These are phyloP conservation scores for Drosophila demipolita DNA, from an alignment of 2,888 invertebrate species.

Conservation along the genomic window DNA sequence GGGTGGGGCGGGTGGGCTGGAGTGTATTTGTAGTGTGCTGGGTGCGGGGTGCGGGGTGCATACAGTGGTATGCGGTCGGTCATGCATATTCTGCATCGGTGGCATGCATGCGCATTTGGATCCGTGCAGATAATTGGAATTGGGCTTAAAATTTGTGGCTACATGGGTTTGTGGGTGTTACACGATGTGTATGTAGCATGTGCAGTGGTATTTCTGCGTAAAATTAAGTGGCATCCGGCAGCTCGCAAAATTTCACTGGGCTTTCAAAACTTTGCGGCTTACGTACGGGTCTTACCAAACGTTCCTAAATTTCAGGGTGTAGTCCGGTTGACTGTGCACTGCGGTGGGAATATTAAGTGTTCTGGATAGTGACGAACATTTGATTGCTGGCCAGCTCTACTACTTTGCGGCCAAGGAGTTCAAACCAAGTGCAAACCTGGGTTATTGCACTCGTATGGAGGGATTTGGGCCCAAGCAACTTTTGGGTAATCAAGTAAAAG, in stretches of 20 bases:
- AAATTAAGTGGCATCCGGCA: slow-evolving; percentile 77
- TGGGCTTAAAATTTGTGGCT: slow-evolving; percentile 78
- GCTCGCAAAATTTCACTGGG: slow-evolving; percentile 73
- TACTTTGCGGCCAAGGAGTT: slow-evolving; percentile 33
- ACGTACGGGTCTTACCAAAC: slow-evolving; percentile 11
- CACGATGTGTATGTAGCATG: slow-evolving; percentile 7
- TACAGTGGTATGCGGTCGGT: slow-evolving; percentile 40
- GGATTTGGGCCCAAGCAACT: slow-evolving; percentile 11
- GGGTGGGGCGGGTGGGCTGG: neutral
- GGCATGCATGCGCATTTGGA: slow-evolving; percentile 64
- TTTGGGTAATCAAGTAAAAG: slow-evolving; percentile 35
- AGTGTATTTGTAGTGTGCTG: neutral
- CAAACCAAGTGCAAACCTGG: slow-evolving; percentile 35
- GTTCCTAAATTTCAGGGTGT: slow-evolving; percentile 23
- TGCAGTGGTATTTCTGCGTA: slow-evolving; percentile 47
- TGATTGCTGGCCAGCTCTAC: slow-evolving; percentile 38
- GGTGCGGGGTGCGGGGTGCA: neutral
- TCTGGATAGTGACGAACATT: slow-evolving; percentile 44
- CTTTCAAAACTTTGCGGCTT: slow-evolving; percentile 78
- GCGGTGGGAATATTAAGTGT: slow-evolving; percentile 55
- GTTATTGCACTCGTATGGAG: slow-evolving; percentile 21
- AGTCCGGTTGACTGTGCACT: slow-evolving; percentile 35
- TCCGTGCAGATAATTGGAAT: slow-evolving; percentile 76
- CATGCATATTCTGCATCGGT: slow-evolving; percentile 54
- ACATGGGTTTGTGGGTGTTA: slow-evolving; percentile 45